Percentiles rank a stretch among this genome's conserved stretches.
These are phyloP conservation scores for Calameuta pallipes DNA, from an alignment of 2,888 invertebrate genomes.

Conservation along the genomic window DNA sequence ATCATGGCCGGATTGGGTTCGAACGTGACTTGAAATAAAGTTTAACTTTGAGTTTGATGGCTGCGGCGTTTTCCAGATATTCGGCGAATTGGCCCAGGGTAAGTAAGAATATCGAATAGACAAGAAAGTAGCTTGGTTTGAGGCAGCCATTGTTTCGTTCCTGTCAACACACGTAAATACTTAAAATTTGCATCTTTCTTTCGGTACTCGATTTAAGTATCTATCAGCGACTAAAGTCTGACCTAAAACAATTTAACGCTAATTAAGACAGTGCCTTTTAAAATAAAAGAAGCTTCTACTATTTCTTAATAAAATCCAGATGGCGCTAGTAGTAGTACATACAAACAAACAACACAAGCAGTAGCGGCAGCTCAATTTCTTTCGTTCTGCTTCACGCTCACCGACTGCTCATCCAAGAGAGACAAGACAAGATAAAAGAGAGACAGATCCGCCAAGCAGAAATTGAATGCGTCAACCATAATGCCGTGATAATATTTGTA, in stretches of 20 bases:
- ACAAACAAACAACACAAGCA: not conserved
- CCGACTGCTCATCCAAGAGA: not conserved
- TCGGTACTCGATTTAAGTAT: not conserved
- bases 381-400: not conserved
- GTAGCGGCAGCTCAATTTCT: not conserved
- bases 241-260: not conserved
- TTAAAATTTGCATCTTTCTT: not conserved
- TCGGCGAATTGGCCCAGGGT: not conserved
- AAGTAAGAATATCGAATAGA: no score
- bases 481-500: constrained; percentile 5
- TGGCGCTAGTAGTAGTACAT: not conserved
- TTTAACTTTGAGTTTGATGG: constrained; percentile 31
- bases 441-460: not conserved
- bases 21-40: constrained; percentile 62
- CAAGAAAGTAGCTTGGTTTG: not conserved
- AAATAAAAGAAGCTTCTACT: not conserved
- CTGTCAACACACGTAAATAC: not conserved
- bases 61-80: not conserved
- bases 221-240: not conserved
- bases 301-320: not conserved
- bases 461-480: not conserved
- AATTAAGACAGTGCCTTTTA: not conserved
- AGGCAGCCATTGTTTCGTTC: not conserved
- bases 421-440: not conserved
- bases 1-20: constrained; percentile 60